phyloP scores from a whole-genome alignment of 2,797 vertebrate species.

The Hippocampus kuda region DNA sequence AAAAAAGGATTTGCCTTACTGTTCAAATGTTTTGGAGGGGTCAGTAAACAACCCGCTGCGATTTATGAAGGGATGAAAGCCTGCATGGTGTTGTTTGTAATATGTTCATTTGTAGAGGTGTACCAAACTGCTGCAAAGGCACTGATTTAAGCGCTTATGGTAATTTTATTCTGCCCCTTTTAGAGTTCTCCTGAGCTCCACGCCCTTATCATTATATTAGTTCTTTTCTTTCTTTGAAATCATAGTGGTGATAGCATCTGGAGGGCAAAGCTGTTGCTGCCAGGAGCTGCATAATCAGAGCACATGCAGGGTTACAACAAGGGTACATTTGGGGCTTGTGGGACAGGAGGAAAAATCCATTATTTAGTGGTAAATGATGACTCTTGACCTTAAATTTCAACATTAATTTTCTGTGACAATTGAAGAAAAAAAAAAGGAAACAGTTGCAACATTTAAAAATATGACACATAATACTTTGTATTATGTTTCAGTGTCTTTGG shows the following conservation, averaged over 20 bases:
- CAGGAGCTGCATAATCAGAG: constrained; percentile 26
- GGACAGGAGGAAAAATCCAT: neutral
- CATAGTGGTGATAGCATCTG: constrained; percentile 46
- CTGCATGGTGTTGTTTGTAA: neutral
- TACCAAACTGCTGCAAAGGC: constrained; percentile 13
- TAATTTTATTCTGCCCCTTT: constrained; percentile 53
- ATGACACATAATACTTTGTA: no score
- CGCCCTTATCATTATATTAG: constrained; percentile 56
- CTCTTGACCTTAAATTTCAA: constrained; percentile 2
- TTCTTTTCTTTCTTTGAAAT: constrained; percentile 34
- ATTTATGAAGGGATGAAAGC: neutral
- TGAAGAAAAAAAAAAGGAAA: neutral
- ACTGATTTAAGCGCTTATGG: constrained; percentile 38
- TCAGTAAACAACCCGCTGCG: neutral
- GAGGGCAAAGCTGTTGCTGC: constrained; percentile 51
- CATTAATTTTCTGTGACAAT: neutral
- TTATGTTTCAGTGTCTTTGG: neutral
- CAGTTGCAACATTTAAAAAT: neutral
- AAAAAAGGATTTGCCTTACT: no score
- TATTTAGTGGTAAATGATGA: neutral
- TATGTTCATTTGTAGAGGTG: neutral
- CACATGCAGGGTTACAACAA: constrained; percentile 24
- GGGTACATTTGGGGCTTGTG: constrained; percentile 17
- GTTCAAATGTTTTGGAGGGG: no score
- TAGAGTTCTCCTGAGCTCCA: constrained; percentile 30